A percentile compares a stretch with the other conserved stretches of the same genome.
Evolutionary conservation across 2,797 vertebrate species (phyloP).

Genomic region (Alcedo quadribrachys): DNA sequence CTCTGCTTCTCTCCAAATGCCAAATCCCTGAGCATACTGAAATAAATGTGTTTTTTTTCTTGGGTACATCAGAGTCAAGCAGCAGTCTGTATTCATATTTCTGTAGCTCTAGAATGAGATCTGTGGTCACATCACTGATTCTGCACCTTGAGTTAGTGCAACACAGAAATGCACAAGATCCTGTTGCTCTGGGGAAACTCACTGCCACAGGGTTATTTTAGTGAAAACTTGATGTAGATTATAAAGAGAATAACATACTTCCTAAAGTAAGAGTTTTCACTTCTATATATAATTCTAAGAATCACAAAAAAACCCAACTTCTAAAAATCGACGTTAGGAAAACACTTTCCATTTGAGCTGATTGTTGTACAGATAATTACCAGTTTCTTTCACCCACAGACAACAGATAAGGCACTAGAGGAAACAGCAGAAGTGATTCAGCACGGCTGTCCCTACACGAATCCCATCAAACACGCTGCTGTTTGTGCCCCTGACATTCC

Average conservation of each 20-base stretch:
- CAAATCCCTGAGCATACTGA: background rate
- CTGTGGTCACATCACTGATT: background rate
- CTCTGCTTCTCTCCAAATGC: background rate
- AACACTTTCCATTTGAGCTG: background rate
- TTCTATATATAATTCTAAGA: background rate
- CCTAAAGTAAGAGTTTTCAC: background rate
- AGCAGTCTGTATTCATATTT: background rate
- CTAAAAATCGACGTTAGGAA: background rate
- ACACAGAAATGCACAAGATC: background rate
- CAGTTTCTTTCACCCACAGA: background rate
- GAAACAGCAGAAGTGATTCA: background rate
- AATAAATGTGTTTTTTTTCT: background rate
- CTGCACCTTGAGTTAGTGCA: background rate
- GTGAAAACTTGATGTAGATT: background rate
- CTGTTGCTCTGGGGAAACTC: background rate
- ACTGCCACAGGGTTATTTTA: background rate
- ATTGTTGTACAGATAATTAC: background rate
- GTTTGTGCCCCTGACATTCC: slow-evolving; percentile 9
- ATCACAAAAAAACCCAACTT: background rate
- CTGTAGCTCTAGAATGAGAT: background rate
- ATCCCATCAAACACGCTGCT: background rate
- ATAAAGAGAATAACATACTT: background rate
- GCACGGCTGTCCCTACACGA: background rate
- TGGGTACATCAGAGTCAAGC: background rate
- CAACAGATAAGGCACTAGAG: background rate